These are phyloP conservation scores for Cephus nigrinus DNA, from an alignment of 2,888 invertebrate genomes.

Conservation along the genomic window DNA sequence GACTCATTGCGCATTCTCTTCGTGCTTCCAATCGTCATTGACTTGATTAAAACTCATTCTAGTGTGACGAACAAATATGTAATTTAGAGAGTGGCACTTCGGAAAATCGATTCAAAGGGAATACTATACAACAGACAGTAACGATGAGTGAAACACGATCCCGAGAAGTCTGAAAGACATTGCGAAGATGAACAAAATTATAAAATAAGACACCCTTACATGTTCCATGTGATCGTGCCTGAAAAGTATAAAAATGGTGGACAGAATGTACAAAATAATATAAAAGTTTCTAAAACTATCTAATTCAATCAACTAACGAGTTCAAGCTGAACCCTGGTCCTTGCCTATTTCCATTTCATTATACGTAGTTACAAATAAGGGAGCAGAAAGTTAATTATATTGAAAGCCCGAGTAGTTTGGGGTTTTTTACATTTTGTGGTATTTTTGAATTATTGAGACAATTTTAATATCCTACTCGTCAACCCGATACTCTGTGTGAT, in stretches of 20 bases:
- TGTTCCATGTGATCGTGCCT: not conserved
- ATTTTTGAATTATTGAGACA: not conserved
- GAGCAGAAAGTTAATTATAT: not conserved
- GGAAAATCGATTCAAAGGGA: not conserved
- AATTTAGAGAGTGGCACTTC: not conserved
- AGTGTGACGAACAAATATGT: not conserved
- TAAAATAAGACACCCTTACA: not conserved
- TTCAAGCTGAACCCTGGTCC: not conserved
- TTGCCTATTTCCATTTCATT: not conserved
- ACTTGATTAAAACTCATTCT: not conserved
- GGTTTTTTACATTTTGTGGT: not conserved
- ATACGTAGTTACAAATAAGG: not conserved
- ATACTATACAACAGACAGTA: not conserved
- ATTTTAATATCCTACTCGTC: not conserved
- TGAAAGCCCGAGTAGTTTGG: not conserved
- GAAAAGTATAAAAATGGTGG: not conserved
- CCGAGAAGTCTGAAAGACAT: not conserved
- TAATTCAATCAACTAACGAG: not conserved
- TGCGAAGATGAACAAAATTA: not conserved
- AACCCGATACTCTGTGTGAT: not conserved
- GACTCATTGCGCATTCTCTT: not conserved
- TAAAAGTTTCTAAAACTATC: not conserved
- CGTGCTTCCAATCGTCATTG: not conserved
- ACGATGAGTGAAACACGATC: not conserved
- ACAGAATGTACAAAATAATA: not conserved